Evolutionary conservation across 2,888 invertebrate species (phyloP).

Genomic region (Pseudococcus jackbeardsleyi): DNA sequence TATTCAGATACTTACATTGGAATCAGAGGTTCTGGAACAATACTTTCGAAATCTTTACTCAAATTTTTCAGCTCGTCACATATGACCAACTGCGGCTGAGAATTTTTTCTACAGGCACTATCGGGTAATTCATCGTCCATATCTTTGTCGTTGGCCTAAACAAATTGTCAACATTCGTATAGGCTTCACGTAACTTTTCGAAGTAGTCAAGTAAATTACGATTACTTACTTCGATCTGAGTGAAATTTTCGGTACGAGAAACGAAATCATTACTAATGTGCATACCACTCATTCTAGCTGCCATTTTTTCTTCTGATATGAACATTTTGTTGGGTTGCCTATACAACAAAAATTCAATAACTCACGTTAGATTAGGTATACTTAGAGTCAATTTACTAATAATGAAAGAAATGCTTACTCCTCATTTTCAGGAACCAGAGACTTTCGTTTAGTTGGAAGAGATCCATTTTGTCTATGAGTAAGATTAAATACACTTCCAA

Average conservation of each 20-base stretch:
- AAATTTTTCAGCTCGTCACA: conserved; percentile 61
- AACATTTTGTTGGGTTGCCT: conserved; percentile 77
- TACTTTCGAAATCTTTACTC: conserved; percentile 39
- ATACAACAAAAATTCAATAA: neutral
- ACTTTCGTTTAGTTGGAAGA: conserved; percentile 58
- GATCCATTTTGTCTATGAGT: neutral
- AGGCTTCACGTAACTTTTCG: neutral
- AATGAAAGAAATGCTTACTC: conserved; percentile 7
- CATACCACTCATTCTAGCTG: conserved; percentile 81
- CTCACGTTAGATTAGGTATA: neutral
- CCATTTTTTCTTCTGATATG: conserved; percentile 88
- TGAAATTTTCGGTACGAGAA: conserved; percentile 33
- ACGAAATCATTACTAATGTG: conserved; percentile 75
- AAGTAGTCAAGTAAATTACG: neutral
- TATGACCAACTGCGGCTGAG: conserved; percentile 38
- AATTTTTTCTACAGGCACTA: neutral
- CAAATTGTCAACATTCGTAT: neutral
- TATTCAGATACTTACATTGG: conserved; percentile 25
- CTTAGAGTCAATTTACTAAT: neutral
- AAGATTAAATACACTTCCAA: conserved; percentile 29
- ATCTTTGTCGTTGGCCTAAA: neutral
- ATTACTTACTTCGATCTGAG: neutral
- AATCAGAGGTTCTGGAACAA: conserved; percentile 57
- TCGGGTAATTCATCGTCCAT: conserved; percentile 37
- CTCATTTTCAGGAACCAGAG: conserved; percentile 34